Conservation (phyloP, 1,140 invertebrate genomes). For the Drosophila cardini region DNA sequence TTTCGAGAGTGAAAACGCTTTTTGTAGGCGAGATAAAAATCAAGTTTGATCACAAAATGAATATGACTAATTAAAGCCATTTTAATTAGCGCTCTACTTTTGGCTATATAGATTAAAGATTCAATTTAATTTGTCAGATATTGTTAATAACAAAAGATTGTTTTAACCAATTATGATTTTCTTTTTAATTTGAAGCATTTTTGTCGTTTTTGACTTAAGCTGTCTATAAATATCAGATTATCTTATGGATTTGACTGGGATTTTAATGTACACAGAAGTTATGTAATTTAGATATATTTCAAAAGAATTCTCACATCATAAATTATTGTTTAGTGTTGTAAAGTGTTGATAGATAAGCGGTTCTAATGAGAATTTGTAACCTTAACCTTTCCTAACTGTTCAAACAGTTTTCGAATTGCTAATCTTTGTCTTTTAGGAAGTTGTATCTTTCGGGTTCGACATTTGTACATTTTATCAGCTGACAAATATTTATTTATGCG, state of each 20-base stretch:
- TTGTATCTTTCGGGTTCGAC: not conserved
- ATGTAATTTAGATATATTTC: not conserved
- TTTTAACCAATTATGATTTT: no score
- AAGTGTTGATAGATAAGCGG: not conserved
- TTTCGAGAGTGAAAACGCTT: slow-evolving; percentile 50
- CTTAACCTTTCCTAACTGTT: slow-evolving; percentile 3
- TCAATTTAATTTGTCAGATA: no score
- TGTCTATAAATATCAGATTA: not conserved
- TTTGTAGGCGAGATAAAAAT: slow-evolving; percentile 28
- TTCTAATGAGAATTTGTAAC: not conserved
- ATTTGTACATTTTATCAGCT: slow-evolving; percentile 10
- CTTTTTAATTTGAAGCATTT: not conserved
- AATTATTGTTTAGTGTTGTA: not conserved
- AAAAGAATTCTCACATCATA: not conserved
- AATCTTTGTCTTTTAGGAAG: not conserved
- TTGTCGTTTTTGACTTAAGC: not conserved
- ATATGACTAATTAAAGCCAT: not conserved
- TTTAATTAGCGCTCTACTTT: not conserved
- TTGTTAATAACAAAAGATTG: no score
- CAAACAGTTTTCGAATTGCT: not conserved
- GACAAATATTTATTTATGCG: slow-evolving; percentile 35
- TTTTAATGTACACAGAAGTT: not conserved
- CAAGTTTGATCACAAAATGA: not conserved
- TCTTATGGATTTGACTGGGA: no score
- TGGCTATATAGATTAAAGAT: no score